Conservation (phyloP, 2,888 invertebrate species). For the Tinea semifulvella region DNA sequence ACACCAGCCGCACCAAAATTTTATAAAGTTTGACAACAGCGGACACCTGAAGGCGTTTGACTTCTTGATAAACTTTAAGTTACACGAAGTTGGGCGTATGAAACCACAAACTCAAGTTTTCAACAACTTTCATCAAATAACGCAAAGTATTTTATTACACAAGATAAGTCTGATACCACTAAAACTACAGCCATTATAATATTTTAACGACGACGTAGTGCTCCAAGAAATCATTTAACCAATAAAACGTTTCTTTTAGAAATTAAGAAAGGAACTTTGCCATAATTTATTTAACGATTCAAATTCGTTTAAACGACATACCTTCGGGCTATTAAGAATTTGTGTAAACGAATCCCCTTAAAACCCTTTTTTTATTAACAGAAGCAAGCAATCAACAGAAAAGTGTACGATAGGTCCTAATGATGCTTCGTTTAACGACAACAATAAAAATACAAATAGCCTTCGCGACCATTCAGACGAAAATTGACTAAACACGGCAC, state of each 20-base stretch:
- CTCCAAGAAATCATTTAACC: background rate
- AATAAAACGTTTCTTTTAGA: background rate
- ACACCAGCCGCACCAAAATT: background rate
- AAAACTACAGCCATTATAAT: background rate
- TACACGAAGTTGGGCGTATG: background rate
- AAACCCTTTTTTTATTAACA: conserved; percentile 13
- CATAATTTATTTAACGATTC: conserved; percentile 9
- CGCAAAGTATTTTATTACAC: conserved; percentile 7
- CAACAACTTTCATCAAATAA: conserved; percentile 8
- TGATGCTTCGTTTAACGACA: conserved; percentile 45
- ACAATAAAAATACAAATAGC: conserved; percentile 50
- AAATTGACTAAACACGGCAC: conserved; percentile 54
- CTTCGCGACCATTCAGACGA: conserved; percentile 36
- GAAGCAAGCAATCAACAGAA: conserved; percentile 33
- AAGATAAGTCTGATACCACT: conserved; percentile 7
- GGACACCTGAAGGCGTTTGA: conserved; percentile 9
- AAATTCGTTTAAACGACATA: background rate
- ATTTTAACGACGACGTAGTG: background rate
- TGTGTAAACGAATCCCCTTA: conserved; percentile 5
- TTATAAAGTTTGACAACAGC: conserved; percentile 3
- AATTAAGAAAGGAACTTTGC: background rate
- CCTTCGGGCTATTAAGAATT: conserved; percentile 7
- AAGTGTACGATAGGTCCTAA: conserved; percentile 35
- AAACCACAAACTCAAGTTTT: conserved; percentile 2
- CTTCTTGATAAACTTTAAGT: conserved; percentile 11